Base-by-base conservation (phyloP, 2,797 vertebrate genomes). In the Champsocephalus gunnari region DNA sequence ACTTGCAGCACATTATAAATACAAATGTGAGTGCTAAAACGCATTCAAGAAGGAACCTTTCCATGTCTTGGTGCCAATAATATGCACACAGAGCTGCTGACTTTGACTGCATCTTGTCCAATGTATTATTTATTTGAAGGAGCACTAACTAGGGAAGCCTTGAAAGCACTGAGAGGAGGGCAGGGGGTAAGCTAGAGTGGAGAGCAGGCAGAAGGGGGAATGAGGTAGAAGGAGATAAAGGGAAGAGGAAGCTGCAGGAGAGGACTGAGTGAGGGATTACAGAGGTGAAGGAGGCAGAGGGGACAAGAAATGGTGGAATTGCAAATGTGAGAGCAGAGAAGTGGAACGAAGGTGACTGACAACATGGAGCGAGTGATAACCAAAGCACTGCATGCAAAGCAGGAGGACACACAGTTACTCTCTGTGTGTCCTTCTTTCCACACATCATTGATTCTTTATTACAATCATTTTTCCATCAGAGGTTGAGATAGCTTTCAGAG, bases 101-200 rank as follows among this genome's bases (percentile, higher is more conserved):
- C 92, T 92, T 92, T 87, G 86, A 91, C 90, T 88, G 90, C 89
- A 90, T 94, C 91, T 84, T 88, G 83, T 80, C 88, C 75, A 86
- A 95, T 95, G 87, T 88, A 93, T 95, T 92, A 94, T 95, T 94
- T 86, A 95, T 94, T 84, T 75, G 76, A 83, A 87, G 77, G 67
- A 76, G 83, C 87, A 89, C 85, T 94, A 93, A 92, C 87, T 85
- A 90, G 81, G 74, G 88, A 80, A 83, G 84, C 84, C 87, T 89
- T 47, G 66, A 89, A 91, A 92, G 89, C 82, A 82, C 90, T 85
- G 89, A 89, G 92, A 90, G 76, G 77, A 83, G 80, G 72, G 65
- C 71, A 80, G 77, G 14, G 71, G 75, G 79, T 84, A 84, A 88
- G 81, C 77, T 66, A 60, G 78, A 73, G 79, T 24, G 59, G 73